These are phyloP conservation scores for Dynastes tityus DNA, from an alignment of 2,888 invertebrate species.

Conservation along the genomic window DNA sequence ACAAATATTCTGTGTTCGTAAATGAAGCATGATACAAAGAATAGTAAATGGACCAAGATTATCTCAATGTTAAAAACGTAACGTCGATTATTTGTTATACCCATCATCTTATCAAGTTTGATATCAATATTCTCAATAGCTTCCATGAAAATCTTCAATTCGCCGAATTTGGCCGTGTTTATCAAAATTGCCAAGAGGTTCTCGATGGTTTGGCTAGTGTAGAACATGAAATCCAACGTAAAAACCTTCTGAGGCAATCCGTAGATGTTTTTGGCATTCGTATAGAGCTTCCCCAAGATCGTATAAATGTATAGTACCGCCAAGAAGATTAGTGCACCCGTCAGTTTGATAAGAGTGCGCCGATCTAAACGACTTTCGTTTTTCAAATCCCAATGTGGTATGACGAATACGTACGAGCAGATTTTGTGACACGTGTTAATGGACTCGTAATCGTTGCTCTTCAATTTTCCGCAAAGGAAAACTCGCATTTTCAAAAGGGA, in stretches of 20 bases:
- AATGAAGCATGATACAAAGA: slow-evolving; percentile 3
- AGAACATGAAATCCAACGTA: slow-evolving; percentile 14
- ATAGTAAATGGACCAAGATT: not conserved
- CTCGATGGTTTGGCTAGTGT: slow-evolving; percentile 15
- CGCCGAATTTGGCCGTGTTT: not conserved
- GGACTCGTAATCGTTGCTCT: not conserved
- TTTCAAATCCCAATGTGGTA: slow-evolving; percentile 6
- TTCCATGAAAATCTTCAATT: not conserved
- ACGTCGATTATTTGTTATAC: not conserved
- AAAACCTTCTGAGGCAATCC: not conserved
- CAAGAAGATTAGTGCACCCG: not conserved
- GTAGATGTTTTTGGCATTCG: not conserved
- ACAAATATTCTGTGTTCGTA: not conserved
- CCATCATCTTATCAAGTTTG: not conserved
- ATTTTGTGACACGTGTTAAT: slow-evolving; percentile 12
- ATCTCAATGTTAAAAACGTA: not conserved
- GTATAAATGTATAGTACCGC: not conserved
- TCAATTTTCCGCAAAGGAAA: not conserved
- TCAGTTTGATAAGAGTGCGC: not conserved
- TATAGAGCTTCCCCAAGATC: not conserved
- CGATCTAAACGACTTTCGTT: too few species aligned
- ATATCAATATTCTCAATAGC: slow-evolving; percentile 1
- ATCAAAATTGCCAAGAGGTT: slow-evolving; percentile 5
- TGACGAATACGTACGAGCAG: slow-evolving; percentile 6
- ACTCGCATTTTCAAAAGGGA: not conserved